These are phyloP conservation scores for Sprattus sprattus DNA, from an alignment of 2,113 vertebrate genomes.

Conservation along the genomic window DNA sequence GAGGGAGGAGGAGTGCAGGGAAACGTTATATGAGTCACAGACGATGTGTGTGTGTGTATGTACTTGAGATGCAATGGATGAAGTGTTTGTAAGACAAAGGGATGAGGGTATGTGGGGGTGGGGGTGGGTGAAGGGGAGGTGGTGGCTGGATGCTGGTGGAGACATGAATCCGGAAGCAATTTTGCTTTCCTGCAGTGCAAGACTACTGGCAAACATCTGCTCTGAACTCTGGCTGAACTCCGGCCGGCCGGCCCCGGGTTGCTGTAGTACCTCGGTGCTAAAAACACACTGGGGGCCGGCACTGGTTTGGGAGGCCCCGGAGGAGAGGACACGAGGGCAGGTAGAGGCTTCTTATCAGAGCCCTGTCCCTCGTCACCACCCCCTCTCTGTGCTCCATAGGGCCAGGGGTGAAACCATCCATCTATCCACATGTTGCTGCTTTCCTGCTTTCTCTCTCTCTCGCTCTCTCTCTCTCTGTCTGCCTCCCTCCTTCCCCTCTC, in stretches of 20 bases:
- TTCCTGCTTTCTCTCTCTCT: slow-evolving; percentile 30
- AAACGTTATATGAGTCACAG: slow-evolving; percentile 2
- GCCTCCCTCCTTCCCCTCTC: not conserved
- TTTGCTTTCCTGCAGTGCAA: slow-evolving; percentile 81
- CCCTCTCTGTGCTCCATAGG: slow-evolving; percentile 10
- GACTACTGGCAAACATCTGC: slow-evolving; percentile 81
- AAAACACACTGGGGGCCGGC: slow-evolving; percentile 61
- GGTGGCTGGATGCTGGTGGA: slow-evolving; percentile 52
- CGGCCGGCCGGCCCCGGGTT: slow-evolving; percentile 66
- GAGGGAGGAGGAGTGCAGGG: not conserved
- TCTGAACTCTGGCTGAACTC: slow-evolving; percentile 89
- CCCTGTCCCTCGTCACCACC: slow-evolving; percentile 36
- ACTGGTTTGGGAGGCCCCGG: not conserved
- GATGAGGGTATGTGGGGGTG: too few species aligned
- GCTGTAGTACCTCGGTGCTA: slow-evolving; percentile 58
- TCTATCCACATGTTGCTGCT: slow-evolving; percentile 31
- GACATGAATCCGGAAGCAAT: slow-evolving; percentile 84
- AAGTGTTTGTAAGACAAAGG: slow-evolving; percentile 21
- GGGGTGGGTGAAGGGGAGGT: not conserved
- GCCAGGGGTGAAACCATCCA: slow-evolving; percentile 15
- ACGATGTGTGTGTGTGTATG: not conserved
- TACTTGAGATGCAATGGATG: not conserved
- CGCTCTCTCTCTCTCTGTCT: slow-evolving; percentile 5
- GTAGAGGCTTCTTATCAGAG: slow-evolving; percentile 32
- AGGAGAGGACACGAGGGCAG: slow-evolving; percentile 24